phyloP scores from a whole-genome alignment of 2,113 vertebrate species.

The Polypterus bichir region DNA sequence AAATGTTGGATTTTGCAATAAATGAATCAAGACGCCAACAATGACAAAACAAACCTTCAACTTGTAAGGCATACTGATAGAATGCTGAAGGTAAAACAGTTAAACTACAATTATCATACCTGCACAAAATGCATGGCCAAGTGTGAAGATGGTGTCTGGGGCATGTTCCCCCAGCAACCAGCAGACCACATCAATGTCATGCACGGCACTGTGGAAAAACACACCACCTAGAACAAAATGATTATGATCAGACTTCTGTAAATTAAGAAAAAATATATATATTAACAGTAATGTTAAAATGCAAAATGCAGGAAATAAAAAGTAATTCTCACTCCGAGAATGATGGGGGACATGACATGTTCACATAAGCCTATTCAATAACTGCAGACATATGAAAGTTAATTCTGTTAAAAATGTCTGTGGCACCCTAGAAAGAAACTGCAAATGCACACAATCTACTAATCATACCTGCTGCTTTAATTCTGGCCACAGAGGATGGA shows the following conservation, averaged over 20 bases:
- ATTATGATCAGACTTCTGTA: not conserved
- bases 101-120: conserved; percentile 20
- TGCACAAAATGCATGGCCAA: conserved; percentile 28
- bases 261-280: too few relatives aligned
- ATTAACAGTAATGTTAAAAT: too few relatives aligned
- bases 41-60: too few relatives aligned
- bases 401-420: not conserved
- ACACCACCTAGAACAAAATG: conserved; percentile 27
- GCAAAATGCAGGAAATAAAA: too few relatives aligned
- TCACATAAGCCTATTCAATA: too few relatives aligned
- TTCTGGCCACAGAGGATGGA: conserved; percentile 10
- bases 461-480: conserved; percentile 23
- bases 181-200: conserved; percentile 27
- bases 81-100: too few relatives aligned
- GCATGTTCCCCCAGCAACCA: conserved; percentile 27
- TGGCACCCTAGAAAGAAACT: not conserved
- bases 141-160: conserved; percentile 29
- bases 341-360: not conserved
- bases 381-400: too few relatives aligned
- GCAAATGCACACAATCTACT: not conserved
- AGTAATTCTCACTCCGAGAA: too few relatives aligned
- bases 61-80: too few relatives aligned
- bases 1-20: too few relatives aligned
- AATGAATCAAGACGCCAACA: too few relatives aligned
- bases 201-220: conserved; percentile 20